A percentile compares a stretch with the other conserved stretches of the same genome.
phyloP scores from a whole-genome alignment of 2,888 invertebrate genomes.

The Poecilus cupreus region DNA sequence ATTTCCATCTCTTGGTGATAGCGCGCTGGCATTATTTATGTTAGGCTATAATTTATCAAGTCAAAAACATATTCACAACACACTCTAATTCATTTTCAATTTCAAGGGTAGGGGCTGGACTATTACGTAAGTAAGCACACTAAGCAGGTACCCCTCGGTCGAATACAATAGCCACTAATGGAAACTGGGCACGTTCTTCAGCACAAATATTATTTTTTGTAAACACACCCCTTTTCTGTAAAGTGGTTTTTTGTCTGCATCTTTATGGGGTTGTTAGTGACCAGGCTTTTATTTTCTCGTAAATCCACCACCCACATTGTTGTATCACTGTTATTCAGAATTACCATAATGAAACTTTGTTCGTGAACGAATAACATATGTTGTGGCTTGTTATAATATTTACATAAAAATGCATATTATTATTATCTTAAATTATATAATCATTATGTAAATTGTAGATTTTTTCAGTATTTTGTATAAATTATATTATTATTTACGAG shows the following conservation, averaged over 20 bases:
- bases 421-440: neutral
- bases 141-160: neutral
- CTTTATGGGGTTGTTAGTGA: slow-evolving; percentile 36
- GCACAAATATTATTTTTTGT: slow-evolving; percentile 47
- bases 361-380: neutral
- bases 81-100: slow-evolving; percentile 41
- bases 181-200: slow-evolving; percentile 25
- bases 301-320: slow-evolving; percentile 19
- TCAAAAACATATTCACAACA: slow-evolving; percentile 22
- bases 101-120: neutral
- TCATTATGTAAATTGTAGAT: too few species aligned
- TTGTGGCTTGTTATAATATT: neutral
- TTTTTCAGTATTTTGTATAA: too few species aligned
- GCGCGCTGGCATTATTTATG: neutral
- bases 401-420: slow-evolving; percentile 14
- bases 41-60: neutral
- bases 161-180: slow-evolving; percentile 45
- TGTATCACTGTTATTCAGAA: neutral
- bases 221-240: slow-evolving; percentile 51
- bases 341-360: slow-evolving; percentile 24
- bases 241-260: slow-evolving; percentile 50
- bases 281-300: slow-evolving; percentile 17
- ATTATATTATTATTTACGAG: too few species aligned
- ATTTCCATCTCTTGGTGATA: too few species aligned
- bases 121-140: neutral